These are phyloP conservation scores for Parotia lawesii DNA, from an alignment of 2,113 vertebrate species.

Conservation along the genomic window DNA sequence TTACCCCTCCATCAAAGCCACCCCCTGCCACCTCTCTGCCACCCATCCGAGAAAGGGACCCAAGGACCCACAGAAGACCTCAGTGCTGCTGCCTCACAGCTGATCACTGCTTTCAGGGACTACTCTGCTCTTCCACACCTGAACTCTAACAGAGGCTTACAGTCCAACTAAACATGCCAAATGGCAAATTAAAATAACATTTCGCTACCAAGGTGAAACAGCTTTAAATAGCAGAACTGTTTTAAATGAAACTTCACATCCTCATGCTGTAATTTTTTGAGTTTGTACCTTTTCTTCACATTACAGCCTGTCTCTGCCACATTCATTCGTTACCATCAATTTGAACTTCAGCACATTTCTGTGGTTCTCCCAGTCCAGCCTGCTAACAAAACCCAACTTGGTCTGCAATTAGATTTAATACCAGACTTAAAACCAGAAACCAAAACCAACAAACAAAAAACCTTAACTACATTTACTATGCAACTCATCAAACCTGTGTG, in stretches of 20 bases:
- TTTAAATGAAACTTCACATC: not conserved
- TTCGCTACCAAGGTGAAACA: not conserved
- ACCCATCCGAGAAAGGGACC: not conserved
- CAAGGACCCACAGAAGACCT: not conserved
- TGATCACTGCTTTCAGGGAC: not conserved
- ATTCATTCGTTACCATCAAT: not conserved
- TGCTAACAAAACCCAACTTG: not conserved
- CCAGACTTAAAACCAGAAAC: not conserved
- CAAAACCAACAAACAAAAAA: not conserved
- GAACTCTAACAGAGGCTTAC: not conserved
- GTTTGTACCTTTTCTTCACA: not conserved
- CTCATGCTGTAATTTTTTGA: not conserved
- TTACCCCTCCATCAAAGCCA: not conserved
- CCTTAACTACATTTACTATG: not conserved
- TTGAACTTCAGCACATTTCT: not conserved
- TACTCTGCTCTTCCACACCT: not conserved
- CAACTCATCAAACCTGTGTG: not conserved
- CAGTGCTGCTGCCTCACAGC: not conserved
- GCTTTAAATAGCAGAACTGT: not conserved
- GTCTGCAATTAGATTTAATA: not conserved
- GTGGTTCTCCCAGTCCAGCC: not conserved
- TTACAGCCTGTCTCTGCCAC: not conserved
- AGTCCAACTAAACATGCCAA: not conserved
- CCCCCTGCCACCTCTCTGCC: not conserved
- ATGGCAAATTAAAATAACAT: not conserved